Base-by-base conservation (phyloP, 2,797 vertebrate species). In the Echeneis naucrates region DNA sequence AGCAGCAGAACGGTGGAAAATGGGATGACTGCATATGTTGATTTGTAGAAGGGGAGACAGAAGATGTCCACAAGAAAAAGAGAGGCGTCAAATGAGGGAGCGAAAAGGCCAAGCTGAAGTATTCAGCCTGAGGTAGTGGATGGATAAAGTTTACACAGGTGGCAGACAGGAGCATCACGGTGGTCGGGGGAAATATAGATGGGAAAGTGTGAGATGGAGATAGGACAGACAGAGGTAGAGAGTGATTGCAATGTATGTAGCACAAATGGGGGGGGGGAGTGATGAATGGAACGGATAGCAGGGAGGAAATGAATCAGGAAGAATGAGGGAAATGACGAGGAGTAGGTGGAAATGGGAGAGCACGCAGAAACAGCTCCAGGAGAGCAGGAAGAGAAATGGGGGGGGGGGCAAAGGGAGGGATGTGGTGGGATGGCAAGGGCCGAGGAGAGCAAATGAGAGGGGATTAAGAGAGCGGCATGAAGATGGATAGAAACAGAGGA, bases 381-480 rank as follows among this genome's bases (percentile, higher is more conserved):
- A 74, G 71, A 72, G 68, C 78, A 26, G 80, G 80, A 72, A 75
- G 72, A 81, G 75, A 83, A 85, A 80, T 68, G 55, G 82, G 55
- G 52, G 6, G 30, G 13, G 52, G 6, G 30, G 13, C 4, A 24
- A 12, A 5, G 48, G 52, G 5, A 14, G 38, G 17, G 26, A n/a
- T 5, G 84, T n/a, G n/a, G n/a, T n/a, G 78, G 85, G 81, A 6
- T 16, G 4, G n/a, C 75, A 52, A 68, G 75, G 81, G 88, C 74
- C 72, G 77, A 77, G 83, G 80, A 91, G 78, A 87, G 53, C 83
- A 92, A 91, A 92, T 85, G 81, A 88, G 88, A 88, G 83, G 82
- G 87, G 89, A 84, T 92, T 93, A 91, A 90, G 89, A 91, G 89
- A 87, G 74, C 58, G 85, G 90, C 91, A 89, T 62, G 81, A 93